Evolutionary conservation across 2,888 invertebrate genomes (phyloP).

Genomic region (Athalia rosae): DNA sequence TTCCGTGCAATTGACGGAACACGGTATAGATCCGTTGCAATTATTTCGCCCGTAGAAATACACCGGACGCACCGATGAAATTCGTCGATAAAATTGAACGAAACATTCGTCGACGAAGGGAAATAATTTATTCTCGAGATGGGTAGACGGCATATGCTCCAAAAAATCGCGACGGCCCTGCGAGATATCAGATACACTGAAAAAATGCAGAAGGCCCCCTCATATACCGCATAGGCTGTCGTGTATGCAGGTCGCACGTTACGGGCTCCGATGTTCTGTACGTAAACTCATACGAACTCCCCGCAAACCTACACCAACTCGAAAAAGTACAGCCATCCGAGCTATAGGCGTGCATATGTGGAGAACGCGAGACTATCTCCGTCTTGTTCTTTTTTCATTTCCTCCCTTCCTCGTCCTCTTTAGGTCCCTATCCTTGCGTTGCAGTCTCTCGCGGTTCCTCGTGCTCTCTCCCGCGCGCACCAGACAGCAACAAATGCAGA

Average conservation of each 20-base stretch:
- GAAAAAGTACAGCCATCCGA: too few relatives aligned
- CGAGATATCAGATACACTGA: slow-evolving; percentile 20
- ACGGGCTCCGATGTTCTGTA: too few relatives aligned
- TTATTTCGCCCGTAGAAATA: too few relatives aligned
- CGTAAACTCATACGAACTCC: too few relatives aligned
- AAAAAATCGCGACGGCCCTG: slow-evolving; percentile 39
- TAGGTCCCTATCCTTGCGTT: slow-evolving; percentile 15
- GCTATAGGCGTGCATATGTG: not conserved
- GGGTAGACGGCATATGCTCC: not conserved
- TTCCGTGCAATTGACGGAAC: too few relatives aligned
- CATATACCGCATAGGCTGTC: not conserved
- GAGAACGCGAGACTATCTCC: not conserved
- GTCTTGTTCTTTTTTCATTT: not conserved
- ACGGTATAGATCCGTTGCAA: too few relatives aligned
- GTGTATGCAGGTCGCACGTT: too few relatives aligned
- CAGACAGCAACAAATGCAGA: slow-evolving; percentile 1
- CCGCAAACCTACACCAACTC: too few relatives aligned
- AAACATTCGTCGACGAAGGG: not conserved
- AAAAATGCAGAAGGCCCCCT: slow-evolving; percentile 45
- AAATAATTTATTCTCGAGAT: not conserved
- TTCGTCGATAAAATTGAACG: too few relatives aligned
- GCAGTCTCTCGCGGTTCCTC: slow-evolving; percentile 21
- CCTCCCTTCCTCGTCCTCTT: not conserved
- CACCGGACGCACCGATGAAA: too few relatives aligned
- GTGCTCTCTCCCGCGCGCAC: slow-evolving; percentile 8